Percentiles rank a stretch among this genome's conserved stretches.
These are phyloP conservation scores for Pocillopora verrucosa DNA, from an alignment of 64 coral and sea anemone species.

Conservation along the genomic window DNA sequence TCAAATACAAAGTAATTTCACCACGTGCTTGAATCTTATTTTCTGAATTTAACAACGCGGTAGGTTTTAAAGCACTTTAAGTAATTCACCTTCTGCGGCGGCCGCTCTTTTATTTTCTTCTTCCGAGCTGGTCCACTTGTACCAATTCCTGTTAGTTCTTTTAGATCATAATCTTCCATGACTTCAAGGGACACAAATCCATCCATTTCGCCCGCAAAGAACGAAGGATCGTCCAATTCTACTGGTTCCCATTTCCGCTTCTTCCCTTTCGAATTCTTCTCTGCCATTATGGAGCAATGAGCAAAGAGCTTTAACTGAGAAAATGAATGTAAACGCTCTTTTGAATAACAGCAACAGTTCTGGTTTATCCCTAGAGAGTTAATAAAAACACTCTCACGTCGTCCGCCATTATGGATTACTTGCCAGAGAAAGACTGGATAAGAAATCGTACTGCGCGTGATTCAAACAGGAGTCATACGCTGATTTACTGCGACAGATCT, in stretches of 20 bases:
- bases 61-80: no score
- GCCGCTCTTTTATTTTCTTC: no score
- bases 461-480: no score
- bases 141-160: constrained; percentile 26
- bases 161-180: constrained; percentile 58
- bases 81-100: no score
- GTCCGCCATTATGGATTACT: neutral
- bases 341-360: neutral
- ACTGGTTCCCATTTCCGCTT: constrained; percentile 88
- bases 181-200: constrained; percentile 94
- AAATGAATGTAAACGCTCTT: neutral
- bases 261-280: constrained; percentile 39
- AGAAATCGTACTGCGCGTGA: no score
- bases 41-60: no score
- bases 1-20: no score
- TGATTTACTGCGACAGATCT: no score
- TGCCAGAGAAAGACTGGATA: no score
- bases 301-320: neutral
- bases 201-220: constrained; percentile 81
- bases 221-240: constrained; percentile 61
- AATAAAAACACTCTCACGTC: neutral
- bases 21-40: no score
- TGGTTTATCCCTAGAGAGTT: neutral
- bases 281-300: constrained; percentile 5
- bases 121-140: neutral